These are phyloP conservation scores for Promerops cafer DNA, from an alignment of 2,113 vertebrate species.

Conservation along the genomic window DNA sequence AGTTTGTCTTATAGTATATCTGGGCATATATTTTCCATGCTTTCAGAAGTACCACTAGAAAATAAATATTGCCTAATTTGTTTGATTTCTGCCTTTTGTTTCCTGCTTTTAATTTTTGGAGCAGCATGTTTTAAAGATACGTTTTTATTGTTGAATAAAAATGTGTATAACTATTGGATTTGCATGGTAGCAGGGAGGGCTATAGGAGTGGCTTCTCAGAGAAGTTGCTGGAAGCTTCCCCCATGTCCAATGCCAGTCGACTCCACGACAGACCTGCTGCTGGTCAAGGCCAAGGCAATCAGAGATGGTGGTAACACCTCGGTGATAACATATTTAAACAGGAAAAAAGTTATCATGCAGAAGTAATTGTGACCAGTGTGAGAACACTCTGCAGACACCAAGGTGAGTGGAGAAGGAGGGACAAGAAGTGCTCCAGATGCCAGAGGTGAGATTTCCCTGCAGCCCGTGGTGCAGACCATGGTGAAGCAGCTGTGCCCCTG, in stretches of 20 bases:
- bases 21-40: background rate
- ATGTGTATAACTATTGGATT: background rate
- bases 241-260: background rate
- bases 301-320: background rate
- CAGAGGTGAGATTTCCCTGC: background rate
- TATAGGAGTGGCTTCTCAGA: background rate
- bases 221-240: background rate
- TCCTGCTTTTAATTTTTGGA: background rate
- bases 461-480: background rate
- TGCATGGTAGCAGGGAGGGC: background rate
- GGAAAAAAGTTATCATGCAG: background rate
- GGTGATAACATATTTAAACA: background rate
- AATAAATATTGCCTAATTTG: background rate
- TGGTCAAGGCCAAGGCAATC: background rate
- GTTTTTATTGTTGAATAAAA: background rate
- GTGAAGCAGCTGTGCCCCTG: background rate
- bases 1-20: background rate
- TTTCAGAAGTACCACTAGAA: background rate
- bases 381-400: background rate
- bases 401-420: background rate
- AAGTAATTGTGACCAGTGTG: background rate
- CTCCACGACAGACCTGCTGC: rapidly evolving
- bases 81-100: background rate
- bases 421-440: background rate
- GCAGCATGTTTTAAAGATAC: background rate